These are phyloP conservation scores for Dipodomys spectabilis DNA, from an alignment of 2,113 vertebrate species.

Conservation along the genomic window DNA sequence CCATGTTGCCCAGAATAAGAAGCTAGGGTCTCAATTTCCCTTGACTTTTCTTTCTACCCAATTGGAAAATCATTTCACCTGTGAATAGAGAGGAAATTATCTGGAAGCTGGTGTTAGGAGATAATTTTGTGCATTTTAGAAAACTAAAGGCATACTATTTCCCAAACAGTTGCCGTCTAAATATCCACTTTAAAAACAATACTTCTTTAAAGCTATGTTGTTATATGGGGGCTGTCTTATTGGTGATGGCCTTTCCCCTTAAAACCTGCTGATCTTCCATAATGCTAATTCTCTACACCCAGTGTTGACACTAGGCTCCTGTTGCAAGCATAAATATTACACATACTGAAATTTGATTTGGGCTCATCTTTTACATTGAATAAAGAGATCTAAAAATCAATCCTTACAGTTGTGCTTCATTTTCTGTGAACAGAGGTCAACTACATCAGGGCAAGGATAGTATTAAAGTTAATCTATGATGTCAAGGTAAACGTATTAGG, in stretches of 20 bases:
- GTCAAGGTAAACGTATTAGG: conserved; percentile 86
- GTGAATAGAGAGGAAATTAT: not conserved
- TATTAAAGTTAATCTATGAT: conserved; percentile 87
- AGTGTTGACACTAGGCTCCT: conserved; percentile 76
- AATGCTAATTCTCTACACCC: conserved; percentile 72
- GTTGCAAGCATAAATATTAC: conserved; percentile 85
- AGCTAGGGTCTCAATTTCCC: not conserved
- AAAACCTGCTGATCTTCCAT: conserved; percentile 63
- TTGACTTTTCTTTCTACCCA: not conserved
- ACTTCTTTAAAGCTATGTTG: conserved; percentile 51
- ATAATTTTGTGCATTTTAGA: conserved; percentile 3
- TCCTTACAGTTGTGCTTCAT: conserved; percentile 83
- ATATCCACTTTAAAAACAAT: not conserved
- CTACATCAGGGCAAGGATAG: conserved; percentile 79
- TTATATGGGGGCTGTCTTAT: conserved; percentile 49
- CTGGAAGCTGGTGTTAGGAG: not conserved
- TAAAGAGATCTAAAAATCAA: conserved; percentile 88
- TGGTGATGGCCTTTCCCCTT: conserved; percentile 68
- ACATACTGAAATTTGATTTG: conserved; percentile 84
- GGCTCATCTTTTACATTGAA: conserved; percentile 85
- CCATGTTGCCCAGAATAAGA: not conserved
- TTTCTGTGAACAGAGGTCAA: conserved; percentile 85
- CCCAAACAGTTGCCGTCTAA: not conserved
- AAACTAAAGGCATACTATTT: conserved; percentile 1
- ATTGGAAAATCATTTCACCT: not conserved